phyloP scores from a whole-genome alignment of 2,113 vertebrate species.

The Perca fluviatilis region DNA sequence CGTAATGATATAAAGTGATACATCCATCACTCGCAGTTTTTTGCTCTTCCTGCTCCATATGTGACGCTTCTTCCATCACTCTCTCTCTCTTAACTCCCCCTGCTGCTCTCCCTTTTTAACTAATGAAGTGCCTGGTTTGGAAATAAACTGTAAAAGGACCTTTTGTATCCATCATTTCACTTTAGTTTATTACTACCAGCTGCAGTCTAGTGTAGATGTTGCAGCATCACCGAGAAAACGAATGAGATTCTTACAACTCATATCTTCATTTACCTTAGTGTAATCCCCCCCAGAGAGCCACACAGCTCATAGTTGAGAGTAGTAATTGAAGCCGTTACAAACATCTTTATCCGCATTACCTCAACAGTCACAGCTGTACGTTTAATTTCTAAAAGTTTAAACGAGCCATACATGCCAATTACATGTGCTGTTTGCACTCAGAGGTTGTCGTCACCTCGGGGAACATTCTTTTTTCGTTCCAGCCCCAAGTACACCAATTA shows the following conservation, averaged over 20 bases:
- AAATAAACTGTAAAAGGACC: background rate
- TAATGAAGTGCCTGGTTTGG: background rate
- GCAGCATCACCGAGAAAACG: background rate
- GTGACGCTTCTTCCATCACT: background rate
- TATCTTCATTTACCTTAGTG: no score
- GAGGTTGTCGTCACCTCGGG: conserved; percentile 34
- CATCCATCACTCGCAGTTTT: background rate
- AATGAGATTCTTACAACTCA: background rate
- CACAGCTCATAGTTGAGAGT: background rate
- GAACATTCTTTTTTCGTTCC: conserved; percentile 10
- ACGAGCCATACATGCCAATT: conserved; percentile 29
- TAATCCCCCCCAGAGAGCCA: background rate
- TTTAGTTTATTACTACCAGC: background rate
- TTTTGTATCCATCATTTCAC: background rate
- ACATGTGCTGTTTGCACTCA: conserved; percentile 19
- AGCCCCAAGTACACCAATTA: conserved; percentile 19
- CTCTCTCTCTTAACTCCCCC: background rate
- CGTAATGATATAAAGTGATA: background rate
- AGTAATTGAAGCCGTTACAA: background rate
- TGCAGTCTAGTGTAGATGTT: background rate
- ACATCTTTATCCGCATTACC: background rate
- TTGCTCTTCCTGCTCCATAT: background rate
- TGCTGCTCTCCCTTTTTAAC: background rate
- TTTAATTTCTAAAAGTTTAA: conserved; percentile 26
- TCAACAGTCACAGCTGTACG: conserved; percentile 20